Percentiles rank a stretch among this genome's conserved stretches.
Conservation (phyloP, 2,888 invertebrate genomes). For the Crepidodera aurea region DNA sequence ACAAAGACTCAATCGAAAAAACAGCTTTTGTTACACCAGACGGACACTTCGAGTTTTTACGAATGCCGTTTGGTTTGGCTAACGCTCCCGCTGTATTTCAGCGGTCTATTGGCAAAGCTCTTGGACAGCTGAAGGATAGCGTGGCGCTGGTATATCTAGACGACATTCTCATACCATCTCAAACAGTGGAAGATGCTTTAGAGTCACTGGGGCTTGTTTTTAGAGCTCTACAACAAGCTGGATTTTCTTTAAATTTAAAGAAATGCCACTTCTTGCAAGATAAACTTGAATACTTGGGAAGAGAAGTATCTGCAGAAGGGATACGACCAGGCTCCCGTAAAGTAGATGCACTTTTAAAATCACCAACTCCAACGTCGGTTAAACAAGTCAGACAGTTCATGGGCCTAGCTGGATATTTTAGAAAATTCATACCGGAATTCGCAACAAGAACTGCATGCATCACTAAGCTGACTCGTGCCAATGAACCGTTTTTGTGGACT, state of each 20-base stretch:
- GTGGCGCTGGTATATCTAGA: conserved; percentile 36
- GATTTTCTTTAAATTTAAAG: too few relatives aligned
- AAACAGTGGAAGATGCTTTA: conserved; percentile 36
- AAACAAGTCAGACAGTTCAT: background rate
- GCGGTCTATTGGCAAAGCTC: conserved; percentile 30
- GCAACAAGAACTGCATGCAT: background rate
- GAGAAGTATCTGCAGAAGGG: too few relatives aligned
- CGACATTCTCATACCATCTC: conserved; percentile 17
- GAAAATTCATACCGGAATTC: background rate
- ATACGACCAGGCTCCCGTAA: too few relatives aligned
- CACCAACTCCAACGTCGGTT: background rate
- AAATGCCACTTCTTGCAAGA: too few relatives aligned
- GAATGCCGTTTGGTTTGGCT: conserved; percentile 46
- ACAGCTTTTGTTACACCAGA: conserved; percentile 52
- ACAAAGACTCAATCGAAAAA: conserved; percentile 41
- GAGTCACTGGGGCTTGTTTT: too few relatives aligned
- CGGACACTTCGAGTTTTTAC: conserved; percentile 53
- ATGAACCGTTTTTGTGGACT: background rate
- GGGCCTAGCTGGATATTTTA: background rate
- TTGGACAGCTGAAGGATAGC: conserved; percentile 30
- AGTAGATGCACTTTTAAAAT: background rate
- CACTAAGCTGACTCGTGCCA: background rate
- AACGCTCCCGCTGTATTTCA: conserved; percentile 42
- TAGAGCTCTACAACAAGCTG: too few relatives aligned
- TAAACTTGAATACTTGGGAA: too few relatives aligned